phyloP scores from a whole-genome alignment of 2,888 invertebrate genomes.

The Eristalis tenax region DNA sequence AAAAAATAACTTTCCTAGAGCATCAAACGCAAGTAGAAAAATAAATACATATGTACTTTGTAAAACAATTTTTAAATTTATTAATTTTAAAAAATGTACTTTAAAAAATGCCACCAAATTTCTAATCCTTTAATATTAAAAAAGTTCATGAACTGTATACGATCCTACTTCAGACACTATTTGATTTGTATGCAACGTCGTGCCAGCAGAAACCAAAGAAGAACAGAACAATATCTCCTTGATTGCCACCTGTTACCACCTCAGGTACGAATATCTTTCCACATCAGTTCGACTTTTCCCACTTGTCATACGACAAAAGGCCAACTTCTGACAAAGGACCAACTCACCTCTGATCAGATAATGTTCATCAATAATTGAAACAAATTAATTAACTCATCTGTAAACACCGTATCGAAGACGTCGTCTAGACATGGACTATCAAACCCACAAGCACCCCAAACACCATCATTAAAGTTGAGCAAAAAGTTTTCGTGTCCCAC shows the following conservation, averaged over 20 bases:
- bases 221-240: background rate
- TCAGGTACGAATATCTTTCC: background rate
- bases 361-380: conserved; percentile 38
- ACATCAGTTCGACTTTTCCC: background rate
- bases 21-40: too few relatives aligned
- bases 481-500: background rate
- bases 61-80: too few relatives aligned
- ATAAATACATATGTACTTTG: too few relatives aligned
- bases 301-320: background rate
- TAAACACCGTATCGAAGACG: conserved; percentile 22
- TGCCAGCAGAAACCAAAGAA: background rate
- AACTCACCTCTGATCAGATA: conserved; percentile 31
- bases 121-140: too few relatives aligned
- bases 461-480: background rate
- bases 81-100: too few relatives aligned
- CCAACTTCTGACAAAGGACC: background rate
- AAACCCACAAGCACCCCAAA: conserved; percentile 2
- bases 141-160: background rate
- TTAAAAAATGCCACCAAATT: too few relatives aligned
- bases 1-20: too few relatives aligned
- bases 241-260: background rate
- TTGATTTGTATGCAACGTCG: background rate
- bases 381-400: conserved; percentile 47
- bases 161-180: background rate
- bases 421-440: background rate